These are phyloP conservation scores for Rachycentron canadum DNA, from an alignment of 2,797 vertebrate genomes.

Conservation along the genomic window DNA sequence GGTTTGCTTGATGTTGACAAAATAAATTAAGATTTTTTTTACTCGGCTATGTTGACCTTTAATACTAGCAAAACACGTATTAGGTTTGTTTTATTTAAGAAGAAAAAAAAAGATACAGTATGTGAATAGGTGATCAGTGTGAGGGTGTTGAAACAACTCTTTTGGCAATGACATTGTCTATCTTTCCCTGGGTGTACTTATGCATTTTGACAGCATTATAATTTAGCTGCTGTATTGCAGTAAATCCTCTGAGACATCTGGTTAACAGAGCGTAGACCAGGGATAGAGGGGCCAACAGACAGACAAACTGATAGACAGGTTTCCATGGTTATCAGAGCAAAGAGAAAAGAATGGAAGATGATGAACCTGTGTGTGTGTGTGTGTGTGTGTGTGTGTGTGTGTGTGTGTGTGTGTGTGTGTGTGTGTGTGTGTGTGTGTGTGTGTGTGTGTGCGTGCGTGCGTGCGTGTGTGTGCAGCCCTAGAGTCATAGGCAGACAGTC, in stretches of 20 bases:
- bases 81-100: too few species aligned
- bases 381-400: slow-evolving; percentile 41
- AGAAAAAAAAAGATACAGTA: too few species aligned
- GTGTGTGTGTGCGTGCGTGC: too few species aligned
- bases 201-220: slow-evolving; percentile 56
- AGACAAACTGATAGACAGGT: slow-evolving; percentile 57
- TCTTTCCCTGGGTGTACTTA: slow-evolving; percentile 20
- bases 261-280: slow-evolving; percentile 72
- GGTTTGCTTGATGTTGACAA: background rate
- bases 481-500: slow-evolving; percentile 61
- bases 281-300: slow-evolving; percentile 54
- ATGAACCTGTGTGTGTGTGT: slow-evolving; percentile 48
- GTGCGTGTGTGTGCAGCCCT: too few species aligned
- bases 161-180: slow-evolving; percentile 28
- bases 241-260: slow-evolving; percentile 69
- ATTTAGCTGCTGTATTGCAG: slow-evolving; percentile 53
- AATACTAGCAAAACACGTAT: background rate
- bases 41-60: background rate
- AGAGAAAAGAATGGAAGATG: slow-evolving; percentile 68
- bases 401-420: slow-evolving; percentile 20
- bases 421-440: slow-evolving; percentile 17
- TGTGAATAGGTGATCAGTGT: background rate
- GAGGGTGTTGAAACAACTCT: slow-evolving; percentile 10
- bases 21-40: background rate
- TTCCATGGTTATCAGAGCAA: slow-evolving; percentile 78